phyloP scores from a whole-genome alignment of 1,140 invertebrate species.

The Vollenhovia emeryi region DNA sequence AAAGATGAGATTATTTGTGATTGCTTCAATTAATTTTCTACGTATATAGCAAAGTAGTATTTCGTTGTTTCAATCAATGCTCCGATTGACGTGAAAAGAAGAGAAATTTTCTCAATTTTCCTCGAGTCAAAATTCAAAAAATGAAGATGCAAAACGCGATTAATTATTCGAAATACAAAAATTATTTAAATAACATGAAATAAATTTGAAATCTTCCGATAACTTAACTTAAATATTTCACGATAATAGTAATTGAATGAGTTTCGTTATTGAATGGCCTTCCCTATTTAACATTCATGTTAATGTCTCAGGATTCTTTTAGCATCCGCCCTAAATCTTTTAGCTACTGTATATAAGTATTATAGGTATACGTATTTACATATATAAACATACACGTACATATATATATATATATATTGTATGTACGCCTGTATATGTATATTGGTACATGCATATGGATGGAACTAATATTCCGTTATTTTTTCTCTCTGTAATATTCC shows the following conservation, averaged over 20 bases:
- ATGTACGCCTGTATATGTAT: neutral
- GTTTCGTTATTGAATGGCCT: slow-evolving; percentile 17
- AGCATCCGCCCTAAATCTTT: slow-evolving; percentile 44
- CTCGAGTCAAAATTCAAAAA: neutral
- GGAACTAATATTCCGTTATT: slow-evolving; percentile 32
- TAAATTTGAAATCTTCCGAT: neutral
- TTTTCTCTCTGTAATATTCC: slow-evolving; percentile 52
- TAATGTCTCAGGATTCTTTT: slow-evolving; percentile 76
- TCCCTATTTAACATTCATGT: slow-evolving; percentile 67
- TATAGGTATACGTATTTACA: slow-evolving; percentile 62
- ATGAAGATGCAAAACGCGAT: neutral
- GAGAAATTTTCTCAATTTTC: neutral
- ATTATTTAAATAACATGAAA: neutral
- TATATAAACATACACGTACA: slow-evolving; percentile 53
- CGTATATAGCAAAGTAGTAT: neutral
- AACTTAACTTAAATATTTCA: neutral
- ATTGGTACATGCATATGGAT: slow-evolving; percentile 20
- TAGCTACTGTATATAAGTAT: slow-evolving; percentile 75
- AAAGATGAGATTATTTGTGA: neutral
- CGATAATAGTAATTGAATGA: slow-evolving; percentile 17
- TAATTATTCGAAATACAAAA: neutral
- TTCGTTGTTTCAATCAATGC: neutral
- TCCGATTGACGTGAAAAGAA: too few species aligned
- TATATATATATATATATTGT: slow-evolving; percentile 47
- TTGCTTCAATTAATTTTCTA: neutral